Evolutionary conservation across 2,113 vertebrate species (phyloP).

Genomic region (Crocuta crocuta): DNA sequence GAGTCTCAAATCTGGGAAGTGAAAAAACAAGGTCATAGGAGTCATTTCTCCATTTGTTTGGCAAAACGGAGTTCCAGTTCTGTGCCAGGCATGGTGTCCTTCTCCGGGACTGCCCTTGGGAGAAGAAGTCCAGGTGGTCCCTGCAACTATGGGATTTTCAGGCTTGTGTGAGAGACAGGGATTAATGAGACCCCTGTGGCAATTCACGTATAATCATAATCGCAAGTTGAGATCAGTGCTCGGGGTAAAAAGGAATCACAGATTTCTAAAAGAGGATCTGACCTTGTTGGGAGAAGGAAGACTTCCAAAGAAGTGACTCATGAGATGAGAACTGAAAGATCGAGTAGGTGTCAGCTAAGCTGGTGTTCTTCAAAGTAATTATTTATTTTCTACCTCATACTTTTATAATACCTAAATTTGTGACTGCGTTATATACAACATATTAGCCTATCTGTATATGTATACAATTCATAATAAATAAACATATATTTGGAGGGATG

Average conservation of each 20-base stretch:
- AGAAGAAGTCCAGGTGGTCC: background rate
- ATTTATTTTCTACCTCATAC: conserved; percentile 13
- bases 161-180: background rate
- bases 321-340: background rate
- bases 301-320: background rate
- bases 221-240: background rate
- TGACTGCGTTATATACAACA: background rate
- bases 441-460: background rate
- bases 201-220: background rate
- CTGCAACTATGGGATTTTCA: background rate
- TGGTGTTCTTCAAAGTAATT: background rate
- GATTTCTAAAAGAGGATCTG: background rate
- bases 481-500: background rate
- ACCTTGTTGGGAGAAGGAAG: background rate
- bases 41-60: background rate
- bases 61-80: background rate
- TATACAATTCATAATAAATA: background rate
- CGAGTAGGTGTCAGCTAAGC: background rate
- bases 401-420: background rate
- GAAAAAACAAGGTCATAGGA: background rate
- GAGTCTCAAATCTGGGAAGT: background rate
- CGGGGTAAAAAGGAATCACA: background rate
- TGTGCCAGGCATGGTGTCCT: background rate
- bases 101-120: background rate
- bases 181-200: background rate